These are phyloP conservation scores for Diuraphis noxia DNA, from an alignment of 1,140 invertebrate genomes.

Conservation along the genomic window DNA sequence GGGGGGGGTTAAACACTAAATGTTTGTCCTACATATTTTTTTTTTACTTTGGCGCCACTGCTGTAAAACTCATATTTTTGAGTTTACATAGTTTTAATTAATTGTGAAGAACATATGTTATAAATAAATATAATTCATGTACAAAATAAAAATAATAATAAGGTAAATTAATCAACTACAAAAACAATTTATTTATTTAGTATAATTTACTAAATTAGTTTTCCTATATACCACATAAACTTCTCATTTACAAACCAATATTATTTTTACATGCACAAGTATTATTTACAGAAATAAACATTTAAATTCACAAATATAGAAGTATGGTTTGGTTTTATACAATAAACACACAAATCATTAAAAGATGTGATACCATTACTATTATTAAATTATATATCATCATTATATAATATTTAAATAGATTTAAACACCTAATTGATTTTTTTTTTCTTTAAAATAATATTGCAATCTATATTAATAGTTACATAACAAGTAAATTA, in stretches of 20 bases:
- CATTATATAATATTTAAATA: background rate
- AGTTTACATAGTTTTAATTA: background rate
- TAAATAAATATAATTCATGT: too few species aligned
- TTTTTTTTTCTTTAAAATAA: too few species aligned
- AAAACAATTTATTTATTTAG: background rate
- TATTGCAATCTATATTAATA: too few species aligned
- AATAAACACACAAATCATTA: background rate
- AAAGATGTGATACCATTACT: background rate
- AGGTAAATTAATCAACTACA: background rate
- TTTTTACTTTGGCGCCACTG: too few species aligned
- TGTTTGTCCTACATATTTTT: too few species aligned
- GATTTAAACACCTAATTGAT: too few species aligned
- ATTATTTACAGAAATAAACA: background rate
- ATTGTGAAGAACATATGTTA: background rate
- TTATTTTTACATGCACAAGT: background rate
- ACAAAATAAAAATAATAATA: background rate
- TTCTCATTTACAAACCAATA: background rate
- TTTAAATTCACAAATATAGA: background rate
- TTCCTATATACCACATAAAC: background rate
- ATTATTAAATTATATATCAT: background rate
- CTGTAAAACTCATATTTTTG: background rate
- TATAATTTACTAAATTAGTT: background rate
- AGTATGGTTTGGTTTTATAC: background rate
- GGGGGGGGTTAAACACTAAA: too few species aligned
- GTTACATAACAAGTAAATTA: too few species aligned